Base-by-base conservation (phyloP, 2,888 invertebrate species). In the Ditula angustiorana region DNA sequence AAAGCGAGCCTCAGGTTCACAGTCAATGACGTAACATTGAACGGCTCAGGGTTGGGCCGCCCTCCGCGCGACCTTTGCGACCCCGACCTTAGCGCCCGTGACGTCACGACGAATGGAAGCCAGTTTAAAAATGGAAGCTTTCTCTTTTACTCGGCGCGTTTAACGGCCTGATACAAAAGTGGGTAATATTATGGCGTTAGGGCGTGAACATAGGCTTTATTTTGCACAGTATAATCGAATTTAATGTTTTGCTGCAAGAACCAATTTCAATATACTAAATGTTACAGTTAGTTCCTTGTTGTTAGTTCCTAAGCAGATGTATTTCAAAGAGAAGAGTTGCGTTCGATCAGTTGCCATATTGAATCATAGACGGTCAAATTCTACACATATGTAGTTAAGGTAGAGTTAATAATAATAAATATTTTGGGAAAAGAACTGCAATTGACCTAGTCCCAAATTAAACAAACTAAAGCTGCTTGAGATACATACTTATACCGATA, bases 71-170 rank as follows among this genome's bases (percentile, higher is more conserved):
- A 69, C 70, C 67, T 69, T 57, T 56, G 35, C 59, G 56, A 37
- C 57, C 62, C 24, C 33, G 70, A 66, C 71, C 71, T 71, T 69
- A 57, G 47, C n/a, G n/a, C 59, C 67, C 49, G 70, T 72, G 71
- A 74, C 74, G 71, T 71, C 74, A 66, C 44, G 37, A 24, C 35
- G 30, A 33, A 47, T 56, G 55, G n/a, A 16, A 44, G 19, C 30
- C 41, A 41, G 19, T 19, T 41, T 19, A 19, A 41, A 41, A 19
- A 19, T 19, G 16, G 16, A 19, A 41, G 10, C 41, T 16, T 10
- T 19, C 19, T 41, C 23, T 44, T 46, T 46, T 23, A 46, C 21
- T 23, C 11, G 21, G 44, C 21, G 11, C 0, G 19, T 11, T 46
- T 46, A 46, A 46, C 23, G 44, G 44, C 44, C 44, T 21, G 44